Conservation (phyloP, 2,888 invertebrate genomes). For the Drosophila meridiana region DNA sequence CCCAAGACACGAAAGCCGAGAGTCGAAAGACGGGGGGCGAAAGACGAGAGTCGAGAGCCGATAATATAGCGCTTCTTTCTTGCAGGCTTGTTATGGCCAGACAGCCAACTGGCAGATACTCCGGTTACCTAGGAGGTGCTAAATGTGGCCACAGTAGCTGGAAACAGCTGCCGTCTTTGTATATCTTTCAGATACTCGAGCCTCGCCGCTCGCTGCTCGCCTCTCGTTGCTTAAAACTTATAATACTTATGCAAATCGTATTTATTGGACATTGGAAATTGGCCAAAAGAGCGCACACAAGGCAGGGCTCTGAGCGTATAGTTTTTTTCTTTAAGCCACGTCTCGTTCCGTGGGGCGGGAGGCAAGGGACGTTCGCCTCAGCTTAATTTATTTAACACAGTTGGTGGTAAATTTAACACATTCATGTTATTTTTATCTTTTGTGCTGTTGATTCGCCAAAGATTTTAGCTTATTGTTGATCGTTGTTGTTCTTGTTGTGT, state of each 20-base stretch:
- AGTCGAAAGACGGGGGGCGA: background rate
- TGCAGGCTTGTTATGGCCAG: slow-evolving; percentile 55
- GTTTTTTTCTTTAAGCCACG: slow-evolving; percentile 14
- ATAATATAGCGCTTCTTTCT: slow-evolving; percentile 48
- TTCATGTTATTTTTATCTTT: slow-evolving; percentile 42
- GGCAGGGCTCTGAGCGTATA: slow-evolving; percentile 35
- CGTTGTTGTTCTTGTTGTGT: slow-evolving; percentile 7
- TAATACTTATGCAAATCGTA: slow-evolving; percentile 70
- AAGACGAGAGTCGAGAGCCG: slow-evolving; percentile 25
- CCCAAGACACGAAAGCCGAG: slow-evolving; percentile 27
- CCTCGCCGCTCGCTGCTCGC: slow-evolving; percentile 41
- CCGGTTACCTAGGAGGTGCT: slow-evolving; percentile 52
- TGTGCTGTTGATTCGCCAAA: slow-evolving; percentile 26
- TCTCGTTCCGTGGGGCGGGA: slow-evolving; percentile 14
- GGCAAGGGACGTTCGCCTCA: background rate
- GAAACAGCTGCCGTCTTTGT: slow-evolving; percentile 30
- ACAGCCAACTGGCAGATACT: slow-evolving; percentile 19
- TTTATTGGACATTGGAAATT: slow-evolving; percentile 50
- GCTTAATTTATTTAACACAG: slow-evolving; percentile 78
- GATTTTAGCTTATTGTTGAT: slow-evolving; percentile 9
- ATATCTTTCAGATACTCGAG: slow-evolving; percentile 61
- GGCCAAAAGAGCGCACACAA: slow-evolving; percentile 30
- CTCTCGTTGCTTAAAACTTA: slow-evolving; percentile 30
- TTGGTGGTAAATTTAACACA: slow-evolving; percentile 79
- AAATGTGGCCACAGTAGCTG: slow-evolving; percentile 50